Evolutionary conservation across 2,888 invertebrate species (phyloP), one percentile per base, ranked within the genome.

Genomic region (Micoletzkya japonica): DNA sequence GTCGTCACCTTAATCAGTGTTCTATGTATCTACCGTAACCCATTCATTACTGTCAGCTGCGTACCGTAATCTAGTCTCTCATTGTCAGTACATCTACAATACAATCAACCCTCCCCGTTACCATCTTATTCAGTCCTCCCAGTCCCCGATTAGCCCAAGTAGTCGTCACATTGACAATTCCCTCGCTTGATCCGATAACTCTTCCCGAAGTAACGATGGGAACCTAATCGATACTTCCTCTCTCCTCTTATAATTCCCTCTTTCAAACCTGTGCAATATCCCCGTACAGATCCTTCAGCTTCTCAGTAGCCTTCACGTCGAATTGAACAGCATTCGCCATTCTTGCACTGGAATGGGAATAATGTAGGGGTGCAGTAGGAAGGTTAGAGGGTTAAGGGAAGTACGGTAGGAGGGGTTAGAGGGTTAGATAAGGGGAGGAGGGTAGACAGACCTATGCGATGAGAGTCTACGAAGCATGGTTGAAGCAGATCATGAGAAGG

Each of bases 111-210:
- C n/a, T n/a, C n/a, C n/a, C n/a, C 37, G 28, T 36, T 28, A 63
- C 66, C 56, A 39, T 66, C 30, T 66, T 66, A n/a, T 66, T 66
- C 24, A 66, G 56, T 66, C 56, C 72, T 56, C 56, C 72, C 30
- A 76, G 74, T 32, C 74, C 79, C 0, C 83, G 78, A 58, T 81
- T 82, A 32, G 76, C 73, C 82, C 82, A 83, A 6, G 76, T 70
- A 7, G 80, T 75, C 17, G 74, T 72, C 17, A 83, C 77, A 78
- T 79, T 44, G 58, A 77, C 24, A 20, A 60, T 60, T 60, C 60
- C 60, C 24, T 60, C 44, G 20, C 28, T 39, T 26, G 37, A 37
- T 28, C 30, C 67, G 10, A 57, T 58, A 54, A 81, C 78, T n/a
- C 80, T 56, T 17, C 78, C 81, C 10, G 73, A 70, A 3, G 72